Percentiles rank a stretch among this genome's conserved stretches.
phyloP scores from a whole-genome alignment of 2,113 vertebrate species.

The Actenoides hombroni region DNA sequence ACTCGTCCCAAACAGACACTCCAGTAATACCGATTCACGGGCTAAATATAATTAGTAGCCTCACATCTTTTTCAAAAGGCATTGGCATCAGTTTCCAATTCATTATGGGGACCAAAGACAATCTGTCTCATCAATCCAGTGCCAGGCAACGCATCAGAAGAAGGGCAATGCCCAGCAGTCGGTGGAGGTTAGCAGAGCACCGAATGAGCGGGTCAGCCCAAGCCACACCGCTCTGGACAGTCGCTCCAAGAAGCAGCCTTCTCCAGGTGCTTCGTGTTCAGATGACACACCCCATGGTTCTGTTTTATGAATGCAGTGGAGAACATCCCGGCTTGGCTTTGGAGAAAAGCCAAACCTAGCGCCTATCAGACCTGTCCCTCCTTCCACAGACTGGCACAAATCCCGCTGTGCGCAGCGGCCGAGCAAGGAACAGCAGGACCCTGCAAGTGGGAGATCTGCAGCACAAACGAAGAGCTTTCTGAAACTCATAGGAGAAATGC shows the following conservation, averaged over 20 bases:
- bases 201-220: fast-evolving
- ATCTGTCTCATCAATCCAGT: background rate
- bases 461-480: background rate
- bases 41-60: background rate
- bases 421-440: background rate
- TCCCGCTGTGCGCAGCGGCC: background rate
- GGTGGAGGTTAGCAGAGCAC: background rate
- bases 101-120: background rate
- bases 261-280: background rate
- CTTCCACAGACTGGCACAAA: background rate
- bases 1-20: background rate
- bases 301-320: too few species aligned
- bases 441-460: background rate
- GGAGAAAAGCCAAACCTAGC: background rate
- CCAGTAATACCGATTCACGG: background rate
- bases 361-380: background rate
- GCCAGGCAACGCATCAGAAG: background rate
- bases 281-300: too few species aligned
- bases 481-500: background rate
- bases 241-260: background rate
- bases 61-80: background rate
- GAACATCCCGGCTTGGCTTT: background rate
- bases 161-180: background rate
- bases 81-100: background rate
- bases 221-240: background rate